Evolutionary conservation across 2,888 invertebrate species (phyloP), one percentile per base, ranked within the genome.

Genomic region (Drosophila borborema): DNA sequence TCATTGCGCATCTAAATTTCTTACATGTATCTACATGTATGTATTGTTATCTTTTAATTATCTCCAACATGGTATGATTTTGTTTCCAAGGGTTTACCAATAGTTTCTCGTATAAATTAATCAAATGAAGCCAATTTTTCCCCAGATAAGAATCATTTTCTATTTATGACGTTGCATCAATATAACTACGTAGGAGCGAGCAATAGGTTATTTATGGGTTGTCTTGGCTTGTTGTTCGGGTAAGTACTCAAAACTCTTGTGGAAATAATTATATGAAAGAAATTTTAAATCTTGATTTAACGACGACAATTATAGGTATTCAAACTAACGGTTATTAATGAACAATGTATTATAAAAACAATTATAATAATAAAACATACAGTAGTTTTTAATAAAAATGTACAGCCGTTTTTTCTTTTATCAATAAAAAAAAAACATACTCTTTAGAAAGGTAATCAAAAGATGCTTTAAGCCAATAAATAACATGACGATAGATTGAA

Each of bases 11-110:
- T 64, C 45, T 80, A 28, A 36, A 41, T 16, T 36, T 40, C 56
- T 16, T 23, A 45, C 10, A 14, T 14, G 31, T 12, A 12, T 40
- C 40, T 51, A 23, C 18, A 46, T 36, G 16, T 51, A 18, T 31
- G 40, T 34, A 18, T 43, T 31, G 59, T 18, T 66, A 67, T 76
- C 82, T 64, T 40, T 66, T 45, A 66, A 64, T 66, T 64, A 62
- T 43, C n/a, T 41, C 9, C 6, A 18, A 45, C 67, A 69, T 51
- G 69, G 14, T 28, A 14, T 48, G 8, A 9, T 34, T 5, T 31
- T 12, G 10, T 49, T 31, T 49, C 16, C n/a, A 1, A 31, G 5
- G 46, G 12, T 36, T 31, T 36, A 12, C 8, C 58, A 36, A 51
- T 62, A 49, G 31, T 38, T 41, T 41, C 31, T 51, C 51, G 28